Evolutionary conservation across 2,797 vertebrate genomes (phyloP).

Genomic region (Calcarius lapponicus): DNA sequence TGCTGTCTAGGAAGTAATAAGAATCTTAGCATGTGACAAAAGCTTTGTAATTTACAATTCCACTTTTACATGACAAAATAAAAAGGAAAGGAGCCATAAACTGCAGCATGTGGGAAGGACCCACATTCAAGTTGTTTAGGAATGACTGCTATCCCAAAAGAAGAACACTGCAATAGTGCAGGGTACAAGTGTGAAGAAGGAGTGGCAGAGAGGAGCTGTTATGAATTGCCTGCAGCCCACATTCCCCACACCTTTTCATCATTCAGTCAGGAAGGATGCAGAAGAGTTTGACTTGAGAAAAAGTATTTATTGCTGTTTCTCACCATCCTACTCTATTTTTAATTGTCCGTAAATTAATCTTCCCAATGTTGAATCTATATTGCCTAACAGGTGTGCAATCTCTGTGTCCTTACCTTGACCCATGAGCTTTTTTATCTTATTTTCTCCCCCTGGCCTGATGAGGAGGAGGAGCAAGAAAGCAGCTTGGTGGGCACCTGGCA

Average conservation of each 20-base stretch:
- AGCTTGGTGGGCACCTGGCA: not conserved
- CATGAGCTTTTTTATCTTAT: not conserved
- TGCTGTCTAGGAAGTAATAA: not conserved
- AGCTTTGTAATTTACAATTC: not conserved
- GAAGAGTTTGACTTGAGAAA: not conserved
- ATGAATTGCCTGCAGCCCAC: not conserved
- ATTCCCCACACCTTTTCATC: fast-evolving
- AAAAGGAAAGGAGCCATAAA: not conserved
- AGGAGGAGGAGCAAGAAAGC: not conserved
- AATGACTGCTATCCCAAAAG: not conserved
- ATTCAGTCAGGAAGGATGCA: too few species aligned
- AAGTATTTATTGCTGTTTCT: not conserved
- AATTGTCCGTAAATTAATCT: not conserved
- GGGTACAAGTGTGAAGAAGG: not conserved
- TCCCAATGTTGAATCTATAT: not conserved
- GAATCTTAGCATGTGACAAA: not conserved
- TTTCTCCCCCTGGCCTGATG: not conserved
- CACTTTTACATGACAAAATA: not conserved
- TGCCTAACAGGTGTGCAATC: not conserved
- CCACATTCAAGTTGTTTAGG: not conserved
- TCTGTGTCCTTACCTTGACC: not conserved
- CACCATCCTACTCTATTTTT: not conserved
- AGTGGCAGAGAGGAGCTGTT: not conserved
- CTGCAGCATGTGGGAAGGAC: not conserved
- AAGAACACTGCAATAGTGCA: not conserved